Percentiles rank a stretch among this genome's conserved stretches.
These are phyloP conservation scores for Chloropsis cyanopogon DNA, from an alignment of 2,113 vertebrate genomes.

Conservation along the genomic window DNA sequence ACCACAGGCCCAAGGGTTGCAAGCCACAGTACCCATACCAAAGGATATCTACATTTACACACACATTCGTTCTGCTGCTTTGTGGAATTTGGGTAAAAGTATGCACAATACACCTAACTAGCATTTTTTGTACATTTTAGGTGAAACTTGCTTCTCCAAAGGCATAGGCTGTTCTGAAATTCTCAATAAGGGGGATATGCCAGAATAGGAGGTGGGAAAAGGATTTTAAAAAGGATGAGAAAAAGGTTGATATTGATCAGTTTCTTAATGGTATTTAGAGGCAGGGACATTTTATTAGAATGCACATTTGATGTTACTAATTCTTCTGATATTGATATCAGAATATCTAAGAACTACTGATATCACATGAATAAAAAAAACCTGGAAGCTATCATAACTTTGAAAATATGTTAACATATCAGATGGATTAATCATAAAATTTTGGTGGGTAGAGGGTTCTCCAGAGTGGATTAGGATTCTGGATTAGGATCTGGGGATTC, in stretches of 20 bases:
- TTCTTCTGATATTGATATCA: not conserved
- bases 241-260: not conserved
- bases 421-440: not conserved
- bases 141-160: not conserved
- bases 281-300: not conserved
- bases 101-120: not conserved
- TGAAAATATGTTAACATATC: not conserved
- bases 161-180: not conserved
- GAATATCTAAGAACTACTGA: not conserved
- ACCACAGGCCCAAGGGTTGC: not conserved
- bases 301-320: not conserved
- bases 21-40: not conserved
- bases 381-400: not conserved
- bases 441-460: not conserved
- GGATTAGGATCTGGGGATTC: not conserved
- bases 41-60: not conserved
- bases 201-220: not conserved
- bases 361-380: not conserved
- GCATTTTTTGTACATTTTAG: not conserved
- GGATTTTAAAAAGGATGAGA: not conserved
- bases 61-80: accelerated
- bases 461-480: not conserved
- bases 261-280: not conserved
- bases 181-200: not conserved
- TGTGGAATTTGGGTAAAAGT: not conserved